A percentile compares a stretch with the other conserved stretches of the same genome.
These are phyloP conservation scores for Steromphala cineraria DNA, from an alignment of 2,888 invertebrate genomes.

Conservation along the genomic window DNA sequence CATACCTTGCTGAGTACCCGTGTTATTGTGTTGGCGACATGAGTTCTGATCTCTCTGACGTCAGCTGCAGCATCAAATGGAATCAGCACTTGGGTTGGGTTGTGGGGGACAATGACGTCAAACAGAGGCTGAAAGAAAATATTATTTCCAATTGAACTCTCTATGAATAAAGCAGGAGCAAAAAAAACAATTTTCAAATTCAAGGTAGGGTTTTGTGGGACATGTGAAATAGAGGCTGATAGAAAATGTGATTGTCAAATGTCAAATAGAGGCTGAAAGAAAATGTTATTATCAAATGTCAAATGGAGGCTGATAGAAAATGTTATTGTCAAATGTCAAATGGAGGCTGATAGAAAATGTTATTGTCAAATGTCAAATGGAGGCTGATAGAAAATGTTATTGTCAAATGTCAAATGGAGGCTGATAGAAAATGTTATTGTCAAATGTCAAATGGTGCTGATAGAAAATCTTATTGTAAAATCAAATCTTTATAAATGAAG, in stretches of 20 bases:
- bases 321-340: background rate
- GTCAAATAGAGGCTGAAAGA: no score
- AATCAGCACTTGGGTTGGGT: conserved; percentile 55
- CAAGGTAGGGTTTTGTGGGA: no score
- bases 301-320: conserved; percentile 53
- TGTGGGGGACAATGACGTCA: conserved; percentile 46
- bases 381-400: conserved; percentile 46
- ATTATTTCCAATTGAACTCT: background rate
- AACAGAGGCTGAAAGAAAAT: conserved; percentile 52
- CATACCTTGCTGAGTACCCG: conserved; percentile 60
- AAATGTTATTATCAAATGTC: conserved; percentile 25
- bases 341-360: no score
- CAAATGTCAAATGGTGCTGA: conserved; percentile 56
- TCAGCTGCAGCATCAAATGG: conserved; percentile 55
- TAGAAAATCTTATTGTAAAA: conserved; percentile 23
- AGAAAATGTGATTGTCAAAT: background rate
- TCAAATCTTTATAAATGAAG: no score
- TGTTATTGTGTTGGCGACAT: conserved; percentile 54
- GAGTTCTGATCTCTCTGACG: conserved; percentile 45
- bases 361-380: conserved; percentile 54
- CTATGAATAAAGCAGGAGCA: conserved; percentile 3
- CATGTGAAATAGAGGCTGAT: conserved; percentile 56
- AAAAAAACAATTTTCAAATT: no score
- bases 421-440: no score
- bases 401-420: no score